Base-by-base conservation (phyloP, 1,140 invertebrate genomes). In the Dendroctonus valens region DNA sequence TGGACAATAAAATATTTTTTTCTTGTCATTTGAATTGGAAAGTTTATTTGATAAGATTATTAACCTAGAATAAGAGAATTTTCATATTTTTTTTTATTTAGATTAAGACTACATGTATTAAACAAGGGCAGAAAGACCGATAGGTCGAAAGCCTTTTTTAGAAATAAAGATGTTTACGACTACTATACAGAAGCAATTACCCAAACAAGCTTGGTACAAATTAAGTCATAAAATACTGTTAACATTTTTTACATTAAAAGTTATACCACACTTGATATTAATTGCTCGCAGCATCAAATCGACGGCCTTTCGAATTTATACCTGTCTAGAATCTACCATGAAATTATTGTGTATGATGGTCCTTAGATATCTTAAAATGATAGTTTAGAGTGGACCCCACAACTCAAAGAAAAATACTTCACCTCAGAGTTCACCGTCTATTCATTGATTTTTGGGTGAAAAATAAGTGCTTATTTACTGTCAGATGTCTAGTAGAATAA, bases 341-440 rank as follows among this genome's bases (percentile, higher is more conserved):
- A 46, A 46, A 46, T 12, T 1, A 11, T 11, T 12, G 12, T 12
- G 12, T 46, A 9, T 46, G 42, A 9, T 11, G 42, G 8, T 46
- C 12, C 12, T 46, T 4, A 46, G 8, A 9, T 46, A 12, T 46
- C 8, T 46, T 46, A 9, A 12, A 46, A 46, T 11, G 12, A 46
- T 46, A 46, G 8, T 46, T 11, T 12, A 46, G 42, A 46, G 42
- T 46, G 42, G 42, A 46, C 42, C 42, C 42, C 42, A 46, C 42
- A 46, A 11, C 42, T 46, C 8, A 46, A 46, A 46, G 42, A 46
- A 46, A 9, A 46, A 46, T 12, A 46, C 42, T 46, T 12, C 8
- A 46, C 8, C 4, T 11, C 42, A 9, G 42, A 46, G 12, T 46
- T 12, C 12, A 9, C 12, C 42, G 42, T 46, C 12, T 9, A 46